phyloP scores from a whole-genome alignment of 30 jellyfish, hydroid and myxozoan genomes.

The Hydractinia echinata region DNA sequence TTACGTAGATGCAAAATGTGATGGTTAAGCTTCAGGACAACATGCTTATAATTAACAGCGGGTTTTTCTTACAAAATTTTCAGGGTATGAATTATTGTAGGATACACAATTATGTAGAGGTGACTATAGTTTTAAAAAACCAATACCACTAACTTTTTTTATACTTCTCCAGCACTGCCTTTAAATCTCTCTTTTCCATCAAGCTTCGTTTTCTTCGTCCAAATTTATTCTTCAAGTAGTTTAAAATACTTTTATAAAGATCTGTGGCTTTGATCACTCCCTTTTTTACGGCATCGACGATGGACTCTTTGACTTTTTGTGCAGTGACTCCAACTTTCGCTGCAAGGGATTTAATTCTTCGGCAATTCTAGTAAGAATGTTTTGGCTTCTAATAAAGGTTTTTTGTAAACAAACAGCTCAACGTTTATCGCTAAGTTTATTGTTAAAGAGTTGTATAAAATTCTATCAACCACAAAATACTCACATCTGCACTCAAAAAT shows the following conservation, averaged over 20 bases:
- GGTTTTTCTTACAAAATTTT: no score
- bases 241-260: background rate
- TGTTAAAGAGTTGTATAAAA: no score
- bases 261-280: slow-evolving; percentile 15
- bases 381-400: no score
- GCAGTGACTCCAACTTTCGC: slow-evolving; percentile 11
- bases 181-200: slow-evolving; percentile 9
- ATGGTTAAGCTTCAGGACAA: no score
- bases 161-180: background rate
- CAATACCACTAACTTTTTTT: background rate
- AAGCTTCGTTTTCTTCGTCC: slow-evolving; percentile 25
- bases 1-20: no score
- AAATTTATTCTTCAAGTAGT: background rate
- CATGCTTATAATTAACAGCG: no score
- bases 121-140: background rate
- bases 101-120: no score
- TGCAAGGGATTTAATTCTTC: background rate
- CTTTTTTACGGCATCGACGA: background rate
- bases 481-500: slow-evolving; percentile 21
- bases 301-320: background rate
- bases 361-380: slow-evolving; percentile 20
- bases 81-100: no score
- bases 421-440: no score
- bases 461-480: no score
- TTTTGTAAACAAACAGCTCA: no score